These are phyloP conservation scores for Neoniphon sammara DNA, from an alignment of 2,797 vertebrate species.

Conservation along the genomic window DNA sequence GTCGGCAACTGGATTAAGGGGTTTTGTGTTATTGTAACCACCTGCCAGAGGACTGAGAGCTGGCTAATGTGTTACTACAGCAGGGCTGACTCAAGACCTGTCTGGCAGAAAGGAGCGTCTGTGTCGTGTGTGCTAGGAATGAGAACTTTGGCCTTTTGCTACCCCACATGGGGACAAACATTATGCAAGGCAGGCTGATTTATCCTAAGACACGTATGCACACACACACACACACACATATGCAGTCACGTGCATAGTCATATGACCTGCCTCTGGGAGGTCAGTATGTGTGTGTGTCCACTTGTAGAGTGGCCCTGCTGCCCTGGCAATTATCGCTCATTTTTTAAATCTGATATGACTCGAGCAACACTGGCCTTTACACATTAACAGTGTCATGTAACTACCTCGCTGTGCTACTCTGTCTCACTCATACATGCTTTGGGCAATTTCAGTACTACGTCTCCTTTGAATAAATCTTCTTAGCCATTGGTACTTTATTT, in stretches of 20 bases:
- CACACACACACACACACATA: conserved; percentile 1
- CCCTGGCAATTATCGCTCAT: conserved; percentile 1
- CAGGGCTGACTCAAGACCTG: conserved; percentile 22
- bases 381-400: background rate
- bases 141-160: conserved; percentile 64
- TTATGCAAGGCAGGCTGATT: conserved; percentile 54
- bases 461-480: too few relatives aligned
- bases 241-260: background rate
- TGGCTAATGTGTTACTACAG: conserved; percentile 52
- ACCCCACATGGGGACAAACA: conserved; percentile 24
- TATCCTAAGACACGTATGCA: conserved; percentile 22
- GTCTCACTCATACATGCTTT: too few relatives aligned
- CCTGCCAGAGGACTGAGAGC: background rate
- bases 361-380: background rate
- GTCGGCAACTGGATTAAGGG: background rate
- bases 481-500: too few relatives aligned
- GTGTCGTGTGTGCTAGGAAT: conserved; percentile 41
- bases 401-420: background rate
- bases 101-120: background rate
- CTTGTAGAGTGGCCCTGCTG: background rate
- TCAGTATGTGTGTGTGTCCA: background rate
- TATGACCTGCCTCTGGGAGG: conserved; percentile 1
- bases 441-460: too few relatives aligned
- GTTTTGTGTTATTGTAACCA: conserved; percentile 5
- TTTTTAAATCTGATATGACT: background rate